These are phyloP conservation scores for Intellagama lesueurii DNA, from an alignment of 2,797 vertebrate species.

Conservation along the genomic window DNA sequence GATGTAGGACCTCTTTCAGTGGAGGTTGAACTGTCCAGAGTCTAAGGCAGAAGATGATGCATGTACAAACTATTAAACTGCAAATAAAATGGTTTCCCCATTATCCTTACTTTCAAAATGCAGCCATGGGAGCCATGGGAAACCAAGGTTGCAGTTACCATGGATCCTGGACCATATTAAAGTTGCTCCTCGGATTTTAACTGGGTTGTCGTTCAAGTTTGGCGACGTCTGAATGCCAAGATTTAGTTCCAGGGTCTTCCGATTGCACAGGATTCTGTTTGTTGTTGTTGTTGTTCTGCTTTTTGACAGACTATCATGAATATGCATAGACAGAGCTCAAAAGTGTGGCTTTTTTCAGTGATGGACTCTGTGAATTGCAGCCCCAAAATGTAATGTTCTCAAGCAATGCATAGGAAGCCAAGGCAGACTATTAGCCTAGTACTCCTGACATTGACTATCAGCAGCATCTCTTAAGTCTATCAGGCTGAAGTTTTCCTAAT, in stretches of 20 bases:
- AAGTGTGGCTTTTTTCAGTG: not conserved
- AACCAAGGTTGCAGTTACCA: not conserved
- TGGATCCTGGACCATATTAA: too few relatives aligned
- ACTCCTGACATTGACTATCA: not conserved
- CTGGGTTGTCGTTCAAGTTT: not conserved
- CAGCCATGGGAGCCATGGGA: too few relatives aligned
- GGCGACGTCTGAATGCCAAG: not conserved
- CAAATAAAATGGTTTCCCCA: too few relatives aligned
- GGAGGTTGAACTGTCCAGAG: too few relatives aligned
- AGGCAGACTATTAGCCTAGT: not conserved
- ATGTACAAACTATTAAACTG: too few relatives aligned
- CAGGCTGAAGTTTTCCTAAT: not conserved
- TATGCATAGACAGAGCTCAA: not conserved
- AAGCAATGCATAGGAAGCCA: not conserved
- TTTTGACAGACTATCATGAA: not conserved
- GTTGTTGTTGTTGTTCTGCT: not conserved
- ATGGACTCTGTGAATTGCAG: too few relatives aligned
- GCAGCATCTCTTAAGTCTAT: not conserved
- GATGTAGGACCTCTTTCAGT: not conserved
- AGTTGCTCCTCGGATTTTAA: too few relatives aligned
- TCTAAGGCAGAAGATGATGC: not conserved
- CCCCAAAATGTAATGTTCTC: too few relatives aligned
- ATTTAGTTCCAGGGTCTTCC: not conserved
- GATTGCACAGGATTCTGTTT: not conserved
- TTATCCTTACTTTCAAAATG: not conserved